Evolutionary conservation across 2,113 vertebrate species (phyloP).

Genomic region (Otolemur garnettii): DNA sequence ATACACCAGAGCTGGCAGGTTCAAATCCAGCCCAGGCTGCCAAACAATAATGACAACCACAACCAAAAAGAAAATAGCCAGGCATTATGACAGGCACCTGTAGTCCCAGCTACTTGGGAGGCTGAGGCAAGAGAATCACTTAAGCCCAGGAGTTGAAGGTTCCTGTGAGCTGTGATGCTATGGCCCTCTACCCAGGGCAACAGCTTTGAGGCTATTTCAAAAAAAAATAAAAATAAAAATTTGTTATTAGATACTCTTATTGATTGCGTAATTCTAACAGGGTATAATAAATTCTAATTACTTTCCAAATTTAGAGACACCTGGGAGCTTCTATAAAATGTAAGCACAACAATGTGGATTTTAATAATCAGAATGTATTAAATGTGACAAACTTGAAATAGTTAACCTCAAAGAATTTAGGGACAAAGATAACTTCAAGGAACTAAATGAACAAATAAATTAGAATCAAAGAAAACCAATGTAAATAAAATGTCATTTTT

Average conservation of each 20-base stretch:
- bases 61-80: too few species aligned
- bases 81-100: too few species aligned
- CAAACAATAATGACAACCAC: too few species aligned
- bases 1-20: too few species aligned
- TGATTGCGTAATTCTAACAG: conserved; percentile 27
- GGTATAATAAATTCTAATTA: conserved; percentile 1
- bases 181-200: too few species aligned
- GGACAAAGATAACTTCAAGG: conserved; percentile 12
- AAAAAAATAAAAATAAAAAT: not conserved
- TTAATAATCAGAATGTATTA: not conserved
- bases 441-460: conserved; percentile 37
- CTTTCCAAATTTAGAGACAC: not conserved
- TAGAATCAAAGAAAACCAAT: conserved; percentile 55
- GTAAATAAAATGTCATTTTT: not conserved
- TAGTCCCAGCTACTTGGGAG: too few species aligned
- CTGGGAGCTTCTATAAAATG: conserved; percentile 17
- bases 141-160: too few species aligned
- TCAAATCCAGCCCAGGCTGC: too few species aligned
- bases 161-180: too few species aligned
- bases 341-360: conserved; percentile 11
- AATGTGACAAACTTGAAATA: not conserved
- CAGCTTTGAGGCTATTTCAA: too few species aligned
- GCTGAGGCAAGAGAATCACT: too few species aligned
- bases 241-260: not conserved
- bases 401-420: conserved; percentile 34